Conservation (phyloP, 1,140 invertebrate species). For the Drosophila lacertosa region DNA sequence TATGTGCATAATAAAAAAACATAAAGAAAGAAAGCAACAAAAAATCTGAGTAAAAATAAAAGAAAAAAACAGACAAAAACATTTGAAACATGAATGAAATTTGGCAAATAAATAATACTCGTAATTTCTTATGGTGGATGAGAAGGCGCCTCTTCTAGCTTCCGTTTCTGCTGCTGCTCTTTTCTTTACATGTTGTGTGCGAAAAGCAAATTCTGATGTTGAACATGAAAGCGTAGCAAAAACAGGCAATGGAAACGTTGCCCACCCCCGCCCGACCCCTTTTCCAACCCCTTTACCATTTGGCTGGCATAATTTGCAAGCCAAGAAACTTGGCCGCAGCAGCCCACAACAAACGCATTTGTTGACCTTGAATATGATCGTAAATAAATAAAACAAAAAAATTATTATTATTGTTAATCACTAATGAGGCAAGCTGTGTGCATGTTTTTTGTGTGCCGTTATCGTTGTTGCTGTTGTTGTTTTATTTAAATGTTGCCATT, state of each 20-base stretch:
- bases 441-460: constrained; percentile 36
- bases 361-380: constrained; percentile 65
- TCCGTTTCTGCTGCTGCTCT: constrained; percentile 14
- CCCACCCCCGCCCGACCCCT: neutral
- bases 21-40: constrained; percentile 9
- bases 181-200: constrained; percentile 37
- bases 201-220: constrained; percentile 31
- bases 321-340: neutral
- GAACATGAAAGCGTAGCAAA: constrained; percentile 29
- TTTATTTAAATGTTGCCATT: constrained; percentile 47
- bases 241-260: constrained; percentile 6
- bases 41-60: constrained; percentile 33
- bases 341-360: constrained; percentile 66
- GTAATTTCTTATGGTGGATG: constrained; percentile 18
- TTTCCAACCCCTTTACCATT: neutral
- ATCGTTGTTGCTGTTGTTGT: constrained; percentile 25
- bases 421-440: constrained; percentile 60
- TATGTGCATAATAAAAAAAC: constrained; percentile 36
- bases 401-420: constrained; percentile 62
- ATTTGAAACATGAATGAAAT: constrained; percentile 74
- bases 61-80: constrained; percentile 43
- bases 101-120: constrained; percentile 73
- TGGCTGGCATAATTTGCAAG: constrained; percentile 15
- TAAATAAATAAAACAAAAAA: constrained; percentile 67
- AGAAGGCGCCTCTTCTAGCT: constrained; percentile 7